A percentile compares a stretch with the other conserved stretches of the same genome.
These are phyloP conservation scores for Mormyrus iriodes DNA, from an alignment of 2,113 vertebrate genomes.

Conservation along the genomic window DNA sequence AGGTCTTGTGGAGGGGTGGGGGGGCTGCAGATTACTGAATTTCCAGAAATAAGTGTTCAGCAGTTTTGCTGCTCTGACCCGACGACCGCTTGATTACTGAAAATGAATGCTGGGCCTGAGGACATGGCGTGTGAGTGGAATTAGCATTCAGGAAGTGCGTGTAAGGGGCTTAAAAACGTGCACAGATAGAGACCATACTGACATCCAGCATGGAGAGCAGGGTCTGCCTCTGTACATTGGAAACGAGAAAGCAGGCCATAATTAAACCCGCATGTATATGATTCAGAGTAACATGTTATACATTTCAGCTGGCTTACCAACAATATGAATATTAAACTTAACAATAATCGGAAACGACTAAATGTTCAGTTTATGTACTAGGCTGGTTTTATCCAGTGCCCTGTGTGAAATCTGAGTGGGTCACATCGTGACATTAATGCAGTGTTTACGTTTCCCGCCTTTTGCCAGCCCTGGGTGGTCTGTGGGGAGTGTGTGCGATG, in stretches of 20 bases:
- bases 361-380: not conserved
- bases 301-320: not conserved
- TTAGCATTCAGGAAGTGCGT: constrained; percentile 13
- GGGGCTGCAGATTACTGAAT: not conserved
- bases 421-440: not conserved
- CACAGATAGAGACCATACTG: not conserved
- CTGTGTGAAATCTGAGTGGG: not conserved
- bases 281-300: not conserved
- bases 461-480: not conserved
- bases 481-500: not conserved
- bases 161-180: not conserved
- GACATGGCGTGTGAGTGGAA: not conserved
- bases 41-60: not conserved
- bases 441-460: not conserved
- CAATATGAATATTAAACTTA: not conserved
- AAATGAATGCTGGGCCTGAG: constrained; percentile 20
- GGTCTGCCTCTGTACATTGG: constrained; percentile 2
- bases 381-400: not conserved
- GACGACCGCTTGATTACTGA: constrained; percentile 27
- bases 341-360: not conserved
- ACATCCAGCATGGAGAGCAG: not conserved
- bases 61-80: constrained; percentile 27
- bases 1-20: not conserved
- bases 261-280: not conserved
- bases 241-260: not conserved